Base-by-base conservation (phyloP, 2,113 vertebrate genomes). In the Nannobrachium achirus region DNA sequence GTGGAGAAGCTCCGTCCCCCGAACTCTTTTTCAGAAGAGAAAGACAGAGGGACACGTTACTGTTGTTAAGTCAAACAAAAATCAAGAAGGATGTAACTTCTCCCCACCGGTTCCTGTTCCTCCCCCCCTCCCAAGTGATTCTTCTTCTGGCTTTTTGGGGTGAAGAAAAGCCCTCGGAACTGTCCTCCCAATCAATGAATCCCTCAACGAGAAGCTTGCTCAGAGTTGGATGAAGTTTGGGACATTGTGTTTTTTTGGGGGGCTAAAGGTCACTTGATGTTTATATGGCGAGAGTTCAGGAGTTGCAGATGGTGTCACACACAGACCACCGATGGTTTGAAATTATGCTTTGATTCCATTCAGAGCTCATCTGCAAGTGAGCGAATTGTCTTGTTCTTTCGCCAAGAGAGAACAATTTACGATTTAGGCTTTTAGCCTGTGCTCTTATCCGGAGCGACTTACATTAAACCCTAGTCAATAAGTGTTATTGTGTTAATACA, bases 81-180 rank as follows among this genome's bases (percentile, higher is more conserved):
- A 59, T 55, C 25, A 33, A 14, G 14, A 69, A 64, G 38, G 61
- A 72, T 77, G 69, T 53, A 25, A 51, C 68, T 77, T 79, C 67
- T 81, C 62, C 66, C 41, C 67, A 63, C 80, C 66, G 49, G 70
- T 83, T 86, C 77, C 71, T 83, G 80, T 79, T 68, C 25, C 25
- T 33, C 25, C 25, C 25, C 25, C 25, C 67, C 87, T 71, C 83
- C 73, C 58, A 76, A 78, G 86, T 86, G 83, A 86, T 82, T 33
- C 3, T 82, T 33, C 3, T 33, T 82, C 20, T 38, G 13, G 65
- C 63, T 79, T 69, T 33, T 69, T 33, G 15, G n/a, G 33, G 39
- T 1, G n/a, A 76, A 33, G 33, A 44, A 0, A 56, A 80, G 83
- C 67, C 25, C 38, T n/a, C 71, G 52, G 25, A 33, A 33, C 64